Evolutionary conservation across 2,888 invertebrate genomes (phyloP).

Genomic region (Diploptera punctata): DNA sequence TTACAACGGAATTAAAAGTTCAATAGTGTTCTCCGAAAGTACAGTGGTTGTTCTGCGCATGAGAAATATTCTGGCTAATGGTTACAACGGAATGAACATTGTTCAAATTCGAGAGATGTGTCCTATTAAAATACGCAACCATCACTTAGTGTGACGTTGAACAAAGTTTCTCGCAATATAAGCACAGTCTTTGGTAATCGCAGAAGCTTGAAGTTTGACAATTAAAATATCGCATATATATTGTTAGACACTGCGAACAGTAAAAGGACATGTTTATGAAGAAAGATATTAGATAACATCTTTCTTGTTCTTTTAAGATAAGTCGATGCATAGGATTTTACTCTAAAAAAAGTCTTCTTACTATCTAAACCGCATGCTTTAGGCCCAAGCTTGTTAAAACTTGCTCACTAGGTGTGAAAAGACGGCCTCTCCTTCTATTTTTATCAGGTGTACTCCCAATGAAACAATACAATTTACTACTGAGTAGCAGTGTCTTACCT

Average conservation of each 20-base stretch:
- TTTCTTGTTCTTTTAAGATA: not conserved
- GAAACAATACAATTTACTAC: no score
- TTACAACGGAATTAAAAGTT: not conserved
- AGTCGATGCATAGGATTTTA: not conserved
- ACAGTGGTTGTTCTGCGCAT: not conserved
- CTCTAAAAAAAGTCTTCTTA: not conserved
- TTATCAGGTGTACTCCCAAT: no score
- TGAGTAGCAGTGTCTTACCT: no score
- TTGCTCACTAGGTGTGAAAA: no score
- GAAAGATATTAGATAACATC: not conserved
- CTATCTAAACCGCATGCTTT: not conserved
- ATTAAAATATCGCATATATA: not conserved
- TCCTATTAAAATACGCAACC: no score
- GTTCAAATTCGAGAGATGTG: not conserved
- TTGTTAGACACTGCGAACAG: not conserved
- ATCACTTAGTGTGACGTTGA: not conserved
- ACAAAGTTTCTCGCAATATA: not conserved
- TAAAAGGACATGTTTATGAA: no score
- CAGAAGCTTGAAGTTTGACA: not conserved
- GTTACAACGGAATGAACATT: not conserved
- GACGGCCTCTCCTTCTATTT: no score
- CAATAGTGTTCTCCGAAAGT: not conserved
- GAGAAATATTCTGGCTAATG: not conserved
- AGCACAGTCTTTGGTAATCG: not conserved
- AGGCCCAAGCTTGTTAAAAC: no score